Percentiles rank a stretch among this genome's conserved stretches.
phyloP scores from a whole-genome alignment of 2,113 vertebrate genomes.

The Sitta europaea region DNA sequence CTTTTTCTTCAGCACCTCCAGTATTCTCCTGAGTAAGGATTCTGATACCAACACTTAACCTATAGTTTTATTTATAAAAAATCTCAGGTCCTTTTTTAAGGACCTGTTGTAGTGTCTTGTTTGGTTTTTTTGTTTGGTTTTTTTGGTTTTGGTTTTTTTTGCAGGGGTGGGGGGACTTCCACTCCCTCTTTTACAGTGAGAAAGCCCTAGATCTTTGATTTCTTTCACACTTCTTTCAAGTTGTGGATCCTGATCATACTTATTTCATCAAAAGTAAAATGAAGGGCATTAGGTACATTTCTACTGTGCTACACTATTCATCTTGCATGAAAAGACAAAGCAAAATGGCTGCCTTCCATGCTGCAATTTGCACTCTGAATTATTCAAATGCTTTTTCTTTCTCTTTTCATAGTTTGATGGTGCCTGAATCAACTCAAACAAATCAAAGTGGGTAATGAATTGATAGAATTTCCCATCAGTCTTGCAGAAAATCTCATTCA shows the following conservation, averaged over 20 bases:
- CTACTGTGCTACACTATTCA: neutral
- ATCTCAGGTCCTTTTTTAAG: neutral
- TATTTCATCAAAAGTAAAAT: constrained; percentile 27
- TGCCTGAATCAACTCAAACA: constrained; percentile 35
- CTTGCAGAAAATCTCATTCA: constrained; percentile 15
- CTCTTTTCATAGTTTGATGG: neutral
- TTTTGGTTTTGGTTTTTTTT: no score
- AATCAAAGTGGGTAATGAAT: constrained; percentile 30
- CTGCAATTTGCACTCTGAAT: constrained; percentile 22
- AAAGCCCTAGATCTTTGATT: neutral
- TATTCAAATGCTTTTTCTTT: constrained; percentile 34
- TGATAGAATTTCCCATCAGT: constrained; percentile 6
- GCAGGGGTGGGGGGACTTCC: neutral
- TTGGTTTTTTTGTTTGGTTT: no score
- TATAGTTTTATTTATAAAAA: neutral
- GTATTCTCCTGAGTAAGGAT: neutral
- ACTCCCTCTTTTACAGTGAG: neutral
- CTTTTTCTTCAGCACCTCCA: neutral
- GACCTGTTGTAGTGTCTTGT: neutral
- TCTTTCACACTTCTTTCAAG: neutral
- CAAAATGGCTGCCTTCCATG: constrained; percentile 40
- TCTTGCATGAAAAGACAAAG: constrained; percentile 25
- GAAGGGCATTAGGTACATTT: constrained; percentile 20
- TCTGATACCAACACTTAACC: neutral
- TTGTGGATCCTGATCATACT: neutral